Evolutionary conservation across 2,113 vertebrate genomes (phyloP).

Genomic region (Xiphophorus couchianus): DNA sequence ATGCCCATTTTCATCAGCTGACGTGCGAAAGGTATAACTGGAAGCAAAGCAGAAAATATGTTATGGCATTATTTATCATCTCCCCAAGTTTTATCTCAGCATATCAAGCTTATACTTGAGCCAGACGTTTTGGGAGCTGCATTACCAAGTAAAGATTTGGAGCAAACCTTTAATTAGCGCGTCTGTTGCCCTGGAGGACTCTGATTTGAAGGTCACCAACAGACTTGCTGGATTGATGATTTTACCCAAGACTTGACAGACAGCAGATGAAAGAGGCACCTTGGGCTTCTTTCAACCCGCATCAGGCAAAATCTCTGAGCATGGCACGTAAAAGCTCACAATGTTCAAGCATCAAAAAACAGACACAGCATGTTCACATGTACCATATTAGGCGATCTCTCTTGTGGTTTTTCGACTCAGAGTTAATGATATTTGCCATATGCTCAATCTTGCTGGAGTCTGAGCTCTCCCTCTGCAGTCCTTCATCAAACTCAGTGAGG

Average conservation of each 20-base stretch:
- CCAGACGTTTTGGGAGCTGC: constrained; percentile 47
- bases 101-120: constrained; percentile 21
- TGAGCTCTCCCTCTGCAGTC: constrained; percentile 12
- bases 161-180: constrained; percentile 57
- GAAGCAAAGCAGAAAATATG: constrained; percentile 36
- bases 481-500: constrained; percentile 33
- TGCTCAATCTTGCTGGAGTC: constrained; percentile 1
- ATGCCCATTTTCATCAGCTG: constrained; percentile 14
- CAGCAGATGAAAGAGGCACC: constrained; percentile 47
- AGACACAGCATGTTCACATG: neutral
- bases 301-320: constrained; percentile 8
- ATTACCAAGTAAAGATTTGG: constrained; percentile 49
- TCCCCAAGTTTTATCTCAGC: constrained; percentile 26
- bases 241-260: constrained; percentile 43
- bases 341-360: neutral
- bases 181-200: constrained; percentile 48
- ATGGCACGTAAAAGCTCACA: neutral
- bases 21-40: constrained; percentile 18
- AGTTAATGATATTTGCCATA: neutral
- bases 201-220: constrained; percentile 65
- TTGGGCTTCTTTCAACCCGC: constrained; percentile 15
- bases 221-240: constrained; percentile 50
- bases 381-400: constrained; percentile 6
- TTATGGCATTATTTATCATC: constrained; percentile 24
- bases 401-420: constrained; percentile 6